Percentiles rank a stretch among this genome's conserved stretches.
These are phyloP conservation scores for Pristionchus fissidentatus DNA, from an alignment of 2,888 invertebrate genomes.

Conservation along the genomic window DNA sequence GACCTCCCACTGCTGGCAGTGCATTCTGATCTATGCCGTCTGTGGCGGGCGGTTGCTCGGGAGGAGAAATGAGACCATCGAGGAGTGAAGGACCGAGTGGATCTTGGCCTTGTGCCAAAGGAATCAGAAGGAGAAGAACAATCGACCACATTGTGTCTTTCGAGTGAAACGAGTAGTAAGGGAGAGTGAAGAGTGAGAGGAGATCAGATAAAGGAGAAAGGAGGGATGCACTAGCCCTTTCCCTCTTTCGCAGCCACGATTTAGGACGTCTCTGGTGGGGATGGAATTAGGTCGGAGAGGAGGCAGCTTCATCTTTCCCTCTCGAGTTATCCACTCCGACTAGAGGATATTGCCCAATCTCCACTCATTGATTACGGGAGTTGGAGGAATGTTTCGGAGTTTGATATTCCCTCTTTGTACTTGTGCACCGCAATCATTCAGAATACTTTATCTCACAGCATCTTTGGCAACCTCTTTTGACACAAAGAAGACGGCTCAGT, in stretches of 20 bases:
- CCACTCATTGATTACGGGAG: not conserved
- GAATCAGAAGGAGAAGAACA: conserved; percentile 14
- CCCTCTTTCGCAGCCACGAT: not conserved
- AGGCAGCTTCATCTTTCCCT: conserved; percentile 44
- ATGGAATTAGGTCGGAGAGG: conserved; percentile 52
- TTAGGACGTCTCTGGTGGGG: conserved; percentile 33
- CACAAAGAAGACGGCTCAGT: not conserved
- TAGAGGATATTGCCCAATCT: conserved; percentile 13
- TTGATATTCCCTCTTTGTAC: not conserved
- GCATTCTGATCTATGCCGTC: conserved; percentile 43
- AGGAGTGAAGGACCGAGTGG: not conserved
- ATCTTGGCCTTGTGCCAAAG: conserved; percentile 20
- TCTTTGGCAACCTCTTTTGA: not conserved
- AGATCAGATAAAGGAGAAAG: conserved; percentile 46
- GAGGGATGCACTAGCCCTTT: conserved; percentile 37
- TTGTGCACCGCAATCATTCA: not conserved
- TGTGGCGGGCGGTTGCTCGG: not conserved
- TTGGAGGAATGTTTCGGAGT: not conserved
- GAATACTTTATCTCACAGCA: conserved; percentile 22
- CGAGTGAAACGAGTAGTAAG: conserved; percentile 10
- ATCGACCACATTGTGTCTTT: not conserved
- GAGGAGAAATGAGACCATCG: not conserved
- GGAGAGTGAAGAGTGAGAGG: conserved; percentile 16
- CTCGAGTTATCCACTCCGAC: not conserved
- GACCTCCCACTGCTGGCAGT: not conserved